phyloP scores from a whole-genome alignment of 2,113 vertebrate species.

The Trichechus manatus region DNA sequence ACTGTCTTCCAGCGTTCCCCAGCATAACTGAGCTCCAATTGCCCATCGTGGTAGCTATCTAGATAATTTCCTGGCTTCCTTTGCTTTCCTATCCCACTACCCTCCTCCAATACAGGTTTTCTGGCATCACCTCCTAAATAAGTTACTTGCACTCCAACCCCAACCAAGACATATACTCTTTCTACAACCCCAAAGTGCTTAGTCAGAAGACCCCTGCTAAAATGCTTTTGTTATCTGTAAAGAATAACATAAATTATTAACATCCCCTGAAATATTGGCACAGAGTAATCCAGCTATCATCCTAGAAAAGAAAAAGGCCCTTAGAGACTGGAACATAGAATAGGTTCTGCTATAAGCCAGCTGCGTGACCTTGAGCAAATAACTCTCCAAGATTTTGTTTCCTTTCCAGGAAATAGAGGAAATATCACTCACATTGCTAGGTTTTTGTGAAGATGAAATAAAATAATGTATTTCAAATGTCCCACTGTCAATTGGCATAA shows the following conservation, averaged over 20 bases:
- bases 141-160: conserved; percentile 16
- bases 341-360: neutral
- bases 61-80: neutral
- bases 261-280: conserved; percentile 19
- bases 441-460: conserved; percentile 39
- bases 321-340: neutral
- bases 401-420: conserved; percentile 30
- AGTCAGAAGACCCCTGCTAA: neutral
- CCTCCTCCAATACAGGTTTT: neutral
- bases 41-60: neutral
- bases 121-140: neutral
- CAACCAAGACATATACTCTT: neutral
- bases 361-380: neutral
- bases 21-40: neutral
- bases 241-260: conserved; percentile 33
- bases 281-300: conserved; percentile 9
- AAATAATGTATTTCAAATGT: neutral
- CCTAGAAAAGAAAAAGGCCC: too few species aligned
- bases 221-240: conserved; percentile 13
- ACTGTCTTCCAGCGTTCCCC: neutral
- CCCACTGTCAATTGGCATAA: too few species aligned
- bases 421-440: conserved; percentile 14
- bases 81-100: neutral
- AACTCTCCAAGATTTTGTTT: conserved; percentile 48
- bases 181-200: neutral